Conservation (phyloP, 2,113 vertebrate species). For the Aviceda subcristata region DNA sequence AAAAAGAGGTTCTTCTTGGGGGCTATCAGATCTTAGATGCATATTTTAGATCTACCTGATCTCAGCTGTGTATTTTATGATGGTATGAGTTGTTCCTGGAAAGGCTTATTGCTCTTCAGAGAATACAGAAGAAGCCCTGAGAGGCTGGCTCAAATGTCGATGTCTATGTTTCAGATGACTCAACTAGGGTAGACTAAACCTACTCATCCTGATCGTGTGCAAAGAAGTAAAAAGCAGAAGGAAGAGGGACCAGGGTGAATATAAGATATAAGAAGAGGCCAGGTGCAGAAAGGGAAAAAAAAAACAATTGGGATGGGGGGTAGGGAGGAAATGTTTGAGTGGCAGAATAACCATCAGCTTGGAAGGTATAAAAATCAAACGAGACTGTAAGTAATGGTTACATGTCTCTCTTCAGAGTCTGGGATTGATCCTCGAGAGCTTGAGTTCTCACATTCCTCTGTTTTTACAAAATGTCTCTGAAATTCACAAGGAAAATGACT, state of each 20-base stretch:
- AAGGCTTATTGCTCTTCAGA: background rate
- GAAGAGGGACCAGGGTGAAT: background rate
- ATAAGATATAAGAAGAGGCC: background rate
- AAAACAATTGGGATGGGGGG: fast-evolving
- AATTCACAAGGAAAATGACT: background rate
- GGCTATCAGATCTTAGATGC: background rate
- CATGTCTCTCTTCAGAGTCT: background rate
- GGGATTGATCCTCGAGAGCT: background rate
- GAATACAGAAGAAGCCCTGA: background rate
- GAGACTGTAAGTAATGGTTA: background rate
- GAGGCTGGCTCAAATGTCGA: background rate
- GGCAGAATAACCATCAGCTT: background rate
- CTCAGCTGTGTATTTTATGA: background rate
- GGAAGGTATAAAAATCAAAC: background rate
- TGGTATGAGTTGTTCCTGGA: background rate
- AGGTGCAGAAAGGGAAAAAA: background rate
- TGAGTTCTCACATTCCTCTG: background rate
- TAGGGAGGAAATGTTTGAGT: background rate
- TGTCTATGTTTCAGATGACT: background rate
- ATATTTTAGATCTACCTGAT: background rate
- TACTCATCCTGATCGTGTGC: background rate
- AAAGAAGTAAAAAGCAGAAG: background rate
- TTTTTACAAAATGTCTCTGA: background rate
- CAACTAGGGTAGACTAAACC: background rate
- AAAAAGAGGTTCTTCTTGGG: background rate